Percentiles rank a stretch among this genome's conserved stretches.
Evolutionary conservation across 1,140 invertebrate genomes (phyloP).

Genomic region (Radopholus similis): DNA sequence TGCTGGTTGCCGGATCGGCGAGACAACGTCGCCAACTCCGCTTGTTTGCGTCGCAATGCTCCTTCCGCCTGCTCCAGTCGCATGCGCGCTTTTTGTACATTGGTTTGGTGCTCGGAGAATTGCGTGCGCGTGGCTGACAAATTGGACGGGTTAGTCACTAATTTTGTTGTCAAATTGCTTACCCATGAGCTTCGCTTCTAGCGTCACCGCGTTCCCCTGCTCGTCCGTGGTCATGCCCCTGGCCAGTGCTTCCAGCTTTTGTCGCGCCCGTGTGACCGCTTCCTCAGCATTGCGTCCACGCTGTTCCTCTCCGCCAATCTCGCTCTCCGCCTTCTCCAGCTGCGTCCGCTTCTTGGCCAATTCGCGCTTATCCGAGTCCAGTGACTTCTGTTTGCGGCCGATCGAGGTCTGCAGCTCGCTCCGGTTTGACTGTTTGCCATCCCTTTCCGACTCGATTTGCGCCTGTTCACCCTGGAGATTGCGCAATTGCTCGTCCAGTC

Average conservation of each 20-base stretch:
- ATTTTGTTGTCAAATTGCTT: not conserved
- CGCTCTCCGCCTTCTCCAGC: conserved; percentile 28
- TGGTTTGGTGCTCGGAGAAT: conserved; percentile 31
- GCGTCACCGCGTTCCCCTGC: conserved; percentile 35
- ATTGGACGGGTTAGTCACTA: not conserved
- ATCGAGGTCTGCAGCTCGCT: conserved; percentile 7
- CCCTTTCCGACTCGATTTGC: conserved; percentile 27
- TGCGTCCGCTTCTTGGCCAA: conserved; percentile 38
- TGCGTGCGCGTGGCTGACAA: conserved; percentile 23
- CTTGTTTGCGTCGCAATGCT: conserved; percentile 19
- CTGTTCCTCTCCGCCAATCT: conserved; percentile 61
- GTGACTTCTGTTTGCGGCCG: conserved; percentile 23
- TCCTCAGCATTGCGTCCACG: conserved; percentile 70
- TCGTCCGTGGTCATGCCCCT: conserved; percentile 46
- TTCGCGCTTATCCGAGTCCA: conserved; percentile 35
- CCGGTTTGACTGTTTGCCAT: conserved; percentile 21
- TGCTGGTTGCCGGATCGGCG: conserved; percentile 9
- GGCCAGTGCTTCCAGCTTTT: conserved; percentile 37
- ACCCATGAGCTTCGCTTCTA: conserved; percentile 32
- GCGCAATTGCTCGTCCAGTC: conserved; percentile 12
- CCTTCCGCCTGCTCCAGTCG: conserved; percentile 16
- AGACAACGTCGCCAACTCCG: not conserved
- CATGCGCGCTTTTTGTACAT: conserved; percentile 29
- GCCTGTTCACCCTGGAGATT: conserved; percentile 15
- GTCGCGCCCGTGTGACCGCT: conserved; percentile 37